A percentile compares a stretch with the other conserved stretches of the same genome.
These are phyloP conservation scores for Leucoraja erinaceus DNA, from an alignment of 2,113 vertebrate species.

Conservation along the genomic window DNA sequence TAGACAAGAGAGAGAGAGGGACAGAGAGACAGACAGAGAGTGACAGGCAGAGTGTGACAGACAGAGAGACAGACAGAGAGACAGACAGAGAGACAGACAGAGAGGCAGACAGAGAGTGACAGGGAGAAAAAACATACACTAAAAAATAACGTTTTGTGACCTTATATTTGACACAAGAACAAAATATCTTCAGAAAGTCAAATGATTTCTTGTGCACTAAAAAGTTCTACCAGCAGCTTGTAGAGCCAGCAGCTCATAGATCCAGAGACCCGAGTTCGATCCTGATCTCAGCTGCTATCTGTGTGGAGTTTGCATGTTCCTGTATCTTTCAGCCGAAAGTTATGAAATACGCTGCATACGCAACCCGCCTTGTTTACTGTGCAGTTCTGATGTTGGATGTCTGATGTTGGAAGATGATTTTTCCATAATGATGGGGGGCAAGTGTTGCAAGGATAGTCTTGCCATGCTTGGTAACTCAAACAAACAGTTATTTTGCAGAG, in stretches of 20 bases:
- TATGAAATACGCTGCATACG: not conserved
- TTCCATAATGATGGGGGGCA: not conserved
- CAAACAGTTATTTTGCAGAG: not conserved
- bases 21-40: no score
- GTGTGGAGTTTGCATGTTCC: no score
- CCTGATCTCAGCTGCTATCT: no score
- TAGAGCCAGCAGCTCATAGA: no score
- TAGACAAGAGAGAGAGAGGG: no score
- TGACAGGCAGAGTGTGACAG: not conserved
- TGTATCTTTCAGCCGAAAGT: not conserved
- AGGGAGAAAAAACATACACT: not conserved
- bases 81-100: no score
- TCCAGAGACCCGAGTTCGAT: no score
- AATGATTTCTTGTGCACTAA: not conserved
- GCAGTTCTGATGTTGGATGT: not conserved
- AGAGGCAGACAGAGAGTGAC: not conserved
- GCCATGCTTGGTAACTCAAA: not conserved
- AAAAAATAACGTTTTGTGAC: not conserved
- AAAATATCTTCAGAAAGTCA: not conserved
- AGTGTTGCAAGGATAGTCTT: not conserved
- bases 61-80: not conserved
- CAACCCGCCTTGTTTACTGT: not conserved
- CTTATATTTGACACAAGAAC: not conserved
- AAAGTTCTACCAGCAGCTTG: no score
- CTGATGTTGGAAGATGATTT: not conserved